Percentiles rank a stretch among this genome's conserved stretches.
phyloP scores from a whole-genome alignment of 2,888 invertebrate species.

The Digitonthophagus gazella region DNA sequence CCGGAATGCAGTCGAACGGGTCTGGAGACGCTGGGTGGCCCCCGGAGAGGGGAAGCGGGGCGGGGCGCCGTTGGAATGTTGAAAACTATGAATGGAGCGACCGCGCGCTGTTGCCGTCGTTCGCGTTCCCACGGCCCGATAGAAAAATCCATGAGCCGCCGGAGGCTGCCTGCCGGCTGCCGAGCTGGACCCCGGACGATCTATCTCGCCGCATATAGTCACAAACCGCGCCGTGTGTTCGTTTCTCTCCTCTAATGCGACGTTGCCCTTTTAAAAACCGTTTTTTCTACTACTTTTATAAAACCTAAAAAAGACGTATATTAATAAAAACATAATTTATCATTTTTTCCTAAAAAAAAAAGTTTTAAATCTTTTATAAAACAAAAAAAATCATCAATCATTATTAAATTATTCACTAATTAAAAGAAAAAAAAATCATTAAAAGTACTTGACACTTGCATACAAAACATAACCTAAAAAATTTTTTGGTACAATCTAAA shows the following conservation, averaged over 20 bases:
- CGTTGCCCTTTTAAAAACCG: not conserved
- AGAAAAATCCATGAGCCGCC: constrained; percentile 16
- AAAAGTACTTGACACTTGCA: too few species aligned
- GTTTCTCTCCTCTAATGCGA: too few species aligned
- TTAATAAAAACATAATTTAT: too few species aligned
- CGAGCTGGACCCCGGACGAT: not conserved
- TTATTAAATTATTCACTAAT: too few species aligned
- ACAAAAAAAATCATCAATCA: too few species aligned
- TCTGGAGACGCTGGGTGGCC: constrained; percentile 36
- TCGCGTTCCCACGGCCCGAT: constrained; percentile 11
- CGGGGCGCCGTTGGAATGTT: constrained; percentile 43
- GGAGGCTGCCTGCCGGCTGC: not conserved
- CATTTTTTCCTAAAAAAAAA: too few species aligned
- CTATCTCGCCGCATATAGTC: not conserved
- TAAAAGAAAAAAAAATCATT: too few species aligned
- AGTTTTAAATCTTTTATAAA: too few species aligned
- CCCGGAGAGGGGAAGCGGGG: constrained; percentile 38
- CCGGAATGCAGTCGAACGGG: constrained; percentile 52
- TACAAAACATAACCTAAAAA: too few species aligned
- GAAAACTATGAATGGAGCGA: constrained; percentile 51
- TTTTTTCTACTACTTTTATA: too few species aligned
- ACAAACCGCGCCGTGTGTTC: not conserved
- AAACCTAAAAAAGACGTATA: too few species aligned
- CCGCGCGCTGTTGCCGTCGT: constrained; percentile 32
- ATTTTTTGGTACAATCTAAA: too few species aligned